These are phyloP conservation scores for Anthopleura xanthogrammica DNA, from an alignment of 92 coral and sea anemone genomes.

Conservation along the genomic window DNA sequence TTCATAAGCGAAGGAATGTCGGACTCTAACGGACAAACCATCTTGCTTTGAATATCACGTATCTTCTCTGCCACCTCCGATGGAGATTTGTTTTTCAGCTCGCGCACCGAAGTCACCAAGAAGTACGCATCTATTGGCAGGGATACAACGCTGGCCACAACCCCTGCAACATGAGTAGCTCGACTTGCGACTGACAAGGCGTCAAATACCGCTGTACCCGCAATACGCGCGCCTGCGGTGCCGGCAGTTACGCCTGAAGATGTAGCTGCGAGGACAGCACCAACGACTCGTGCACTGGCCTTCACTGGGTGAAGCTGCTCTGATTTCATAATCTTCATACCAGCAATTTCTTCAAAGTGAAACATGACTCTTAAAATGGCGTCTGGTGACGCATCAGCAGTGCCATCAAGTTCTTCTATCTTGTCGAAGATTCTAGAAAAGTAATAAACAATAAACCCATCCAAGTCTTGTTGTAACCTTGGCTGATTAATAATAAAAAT, in stretches of 20 bases:
- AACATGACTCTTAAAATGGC: constrained; percentile 41
- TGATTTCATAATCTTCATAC: constrained; percentile 38
- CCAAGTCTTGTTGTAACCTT: too few relatives aligned
- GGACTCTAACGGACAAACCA: constrained; percentile 50
- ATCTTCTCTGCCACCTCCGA: constrained; percentile 56
- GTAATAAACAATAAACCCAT: too few relatives aligned
- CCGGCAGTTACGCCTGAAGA: constrained; percentile 58
- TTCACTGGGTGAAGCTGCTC: constrained; percentile 53
- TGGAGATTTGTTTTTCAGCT: constrained; percentile 36
- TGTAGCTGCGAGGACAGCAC: constrained; percentile 56
- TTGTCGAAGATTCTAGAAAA: constrained; percentile 29
- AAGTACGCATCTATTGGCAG: constrained; percentile 64
- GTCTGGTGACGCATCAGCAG: constrained; percentile 4
- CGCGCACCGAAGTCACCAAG: constrained; percentile 52
- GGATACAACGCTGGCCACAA: constrained; percentile 52
- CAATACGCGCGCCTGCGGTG: constrained; percentile 57
- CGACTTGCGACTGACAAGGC: constrained; percentile 52
- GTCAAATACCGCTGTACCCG: constrained; percentile 59
- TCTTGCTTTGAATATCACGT: constrained; percentile 42
- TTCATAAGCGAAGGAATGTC: constrained; percentile 38
- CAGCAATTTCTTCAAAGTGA: constrained; percentile 51
- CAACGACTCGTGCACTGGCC: constrained; percentile 56
- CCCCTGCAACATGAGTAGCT: constrained; percentile 60
- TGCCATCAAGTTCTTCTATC: constrained; percentile 3
- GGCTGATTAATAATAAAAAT: too few relatives aligned